A percentile compares a stretch with the other conserved stretches of the same genome.
phyloP scores from a whole-genome alignment of 2,888 invertebrate species.

The Heliconius cydno region DNA sequence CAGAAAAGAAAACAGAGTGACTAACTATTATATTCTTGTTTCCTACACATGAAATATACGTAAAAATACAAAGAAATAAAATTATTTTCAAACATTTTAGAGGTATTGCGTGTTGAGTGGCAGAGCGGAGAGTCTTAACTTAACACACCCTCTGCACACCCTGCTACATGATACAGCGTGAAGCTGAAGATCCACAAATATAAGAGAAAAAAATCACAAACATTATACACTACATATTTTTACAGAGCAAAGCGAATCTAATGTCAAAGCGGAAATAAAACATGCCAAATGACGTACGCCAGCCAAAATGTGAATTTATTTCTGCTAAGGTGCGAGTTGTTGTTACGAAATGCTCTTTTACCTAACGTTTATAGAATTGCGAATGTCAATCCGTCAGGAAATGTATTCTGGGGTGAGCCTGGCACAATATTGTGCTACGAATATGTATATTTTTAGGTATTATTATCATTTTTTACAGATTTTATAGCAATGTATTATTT shows the following conservation, averaged over 20 bases:
- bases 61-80: too few relatives aligned
- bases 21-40: too few relatives aligned
- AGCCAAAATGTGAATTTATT: constrained; percentile 44
- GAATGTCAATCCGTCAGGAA: constrained; percentile 25
- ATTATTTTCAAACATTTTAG: too few relatives aligned
- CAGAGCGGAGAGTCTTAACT: too few relatives aligned
- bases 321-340: constrained; percentile 20
- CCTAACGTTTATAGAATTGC: constrained; percentile 24
- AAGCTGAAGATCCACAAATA: neutral
- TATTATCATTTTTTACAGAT: neutral
- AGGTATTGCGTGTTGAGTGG: too few relatives aligned
- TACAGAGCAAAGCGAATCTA: constrained; percentile 41
- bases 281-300: constrained; percentile 47
- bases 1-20: too few relatives aligned
- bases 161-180: too few relatives aligned
- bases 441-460: neutral
- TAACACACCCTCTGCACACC: too few relatives aligned
- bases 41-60: too few relatives aligned
- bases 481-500: too few relatives aligned
- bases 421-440: neutral
- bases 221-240: constrained; percentile 21
- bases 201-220: neutral
- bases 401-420: constrained; percentile 1
- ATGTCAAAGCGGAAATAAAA: constrained; percentile 50
- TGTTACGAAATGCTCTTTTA: constrained; percentile 23